Evolutionary conservation across 2,113 vertebrate species (phyloP).

Genomic region (Canis aureus): DNA sequence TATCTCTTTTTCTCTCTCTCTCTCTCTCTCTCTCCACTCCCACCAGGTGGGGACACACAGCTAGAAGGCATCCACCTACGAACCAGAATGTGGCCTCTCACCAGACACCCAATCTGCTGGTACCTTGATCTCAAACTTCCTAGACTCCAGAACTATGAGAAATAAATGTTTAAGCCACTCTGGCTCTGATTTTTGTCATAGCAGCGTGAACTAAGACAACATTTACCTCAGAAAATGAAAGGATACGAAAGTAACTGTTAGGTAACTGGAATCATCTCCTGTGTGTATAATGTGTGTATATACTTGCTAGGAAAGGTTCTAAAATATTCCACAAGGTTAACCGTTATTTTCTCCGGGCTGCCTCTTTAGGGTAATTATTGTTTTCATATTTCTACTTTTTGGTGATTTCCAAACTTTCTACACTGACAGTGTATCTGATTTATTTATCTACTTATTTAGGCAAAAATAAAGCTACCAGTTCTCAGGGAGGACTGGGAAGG

Average conservation of each 20-base stretch:
- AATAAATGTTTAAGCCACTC: neutral
- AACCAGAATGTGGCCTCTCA: neutral
- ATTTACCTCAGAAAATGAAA: neutral
- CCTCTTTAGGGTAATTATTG: neutral
- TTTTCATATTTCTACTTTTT: conserved; percentile 25
- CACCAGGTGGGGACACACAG: neutral
- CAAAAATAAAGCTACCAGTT: neutral
- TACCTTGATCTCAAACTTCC: neutral
- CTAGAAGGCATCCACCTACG: neutral
- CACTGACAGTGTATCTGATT: neutral
- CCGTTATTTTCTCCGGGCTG: neutral
- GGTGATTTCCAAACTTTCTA: conserved; percentile 32
- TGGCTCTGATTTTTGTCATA: neutral
- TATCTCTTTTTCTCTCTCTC: neutral
- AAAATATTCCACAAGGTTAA: neutral
- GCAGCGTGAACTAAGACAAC: neutral
- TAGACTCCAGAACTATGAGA: neutral
- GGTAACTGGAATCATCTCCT: neutral
- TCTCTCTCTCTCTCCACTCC: neutral
- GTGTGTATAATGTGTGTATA: neutral
- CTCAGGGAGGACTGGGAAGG: neutral
- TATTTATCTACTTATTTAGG: neutral
- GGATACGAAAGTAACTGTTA: neutral
- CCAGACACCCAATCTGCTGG: neutral
- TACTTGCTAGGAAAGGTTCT: neutral